Evolutionary conservation across 2,888 invertebrate genomes (phyloP), one percentile per base, ranked within the genome.

Genomic region (Eubasilissa splendida): DNA sequence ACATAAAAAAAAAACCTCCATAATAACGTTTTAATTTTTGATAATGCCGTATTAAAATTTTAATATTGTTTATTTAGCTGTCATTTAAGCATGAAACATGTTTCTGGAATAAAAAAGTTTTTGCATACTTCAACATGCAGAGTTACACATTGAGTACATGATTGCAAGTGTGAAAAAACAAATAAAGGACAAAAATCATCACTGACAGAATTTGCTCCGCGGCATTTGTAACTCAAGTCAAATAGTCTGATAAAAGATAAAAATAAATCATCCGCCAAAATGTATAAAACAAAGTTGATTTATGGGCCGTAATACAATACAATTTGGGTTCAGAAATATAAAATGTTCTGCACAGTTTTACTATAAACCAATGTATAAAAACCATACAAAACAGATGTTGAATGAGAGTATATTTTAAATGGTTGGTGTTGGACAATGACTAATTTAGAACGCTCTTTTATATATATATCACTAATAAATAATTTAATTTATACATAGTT

Each of bases 401-500:
- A 42, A 42, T 42, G 7, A 42, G 42, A 42, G 7, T 42, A 42
- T 42, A 42, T 42, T 42, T 42, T 31, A 58, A 56, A 73, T 8
- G 54, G 71, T 31, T 73, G 71, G 56, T 73, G 71, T 33, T 58
- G 54, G 71, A 33, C 56, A 56, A 42, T 56, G 22, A 54, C 14
- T 10, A 68, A 68, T 53, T 53, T 68, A 68, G 50, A 31, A 73
- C 31, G 31, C 71, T 33, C 12, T 33, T 33, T 73, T 73, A 56
- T 42, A 73, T 31, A 73, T 73, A 73, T 31, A 31, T 22, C 53
- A 56, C n/a, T 73, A 56, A 33, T 73, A 12, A 56, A 56, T 73
- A 73, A 73, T 68, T 68, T 68, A 68, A 68, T 73, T 73, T 73
- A 56, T 73, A 73, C 71, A 73, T 73, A 73, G 31, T 73, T 54